Evolutionary conservation across 2,888 invertebrate genomes (phyloP), one percentile per base, ranked within the genome.

Genomic region (Meganola albula): DNA sequence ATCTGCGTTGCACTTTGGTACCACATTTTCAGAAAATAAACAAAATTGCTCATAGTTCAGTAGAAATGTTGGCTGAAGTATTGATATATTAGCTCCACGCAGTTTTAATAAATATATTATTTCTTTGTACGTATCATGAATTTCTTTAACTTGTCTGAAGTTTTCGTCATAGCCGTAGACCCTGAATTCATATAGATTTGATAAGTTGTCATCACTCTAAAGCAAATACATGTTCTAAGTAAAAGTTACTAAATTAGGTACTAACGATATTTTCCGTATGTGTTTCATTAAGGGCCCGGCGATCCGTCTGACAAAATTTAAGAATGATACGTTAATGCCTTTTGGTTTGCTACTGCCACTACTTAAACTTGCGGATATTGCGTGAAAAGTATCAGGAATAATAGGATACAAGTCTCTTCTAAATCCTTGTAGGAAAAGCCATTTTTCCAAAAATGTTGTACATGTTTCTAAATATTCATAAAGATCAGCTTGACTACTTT

Each of bases 381-480:
- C 69, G 50, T 78, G 71, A 48, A 84, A 77, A 16, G 82, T 78
- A 43, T 80, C 79, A 12, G 85, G 85, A 46, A 85, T 78, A 32
- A 65, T 61, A 2, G 85, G 84, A 53, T 63, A 78, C 27, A 85
- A 63, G 43, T 85, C 85, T 56, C 79, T 74, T 28, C 78, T 71
- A 53, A 83, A 85, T 5, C 85, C 85, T 74, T 85, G 84, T 32
- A 72, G 72, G 40, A 74, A 84, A 78, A 85, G 72, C 85, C 85
- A 85, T 44, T 70, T 80, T 46, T 84, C 83, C 24, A 85, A 54
- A 58, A 85, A 85, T 16, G 37, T 40, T 9, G 55, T 54, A 41
- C 75, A 71, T 1, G 24, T 52, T 42, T 71, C 68, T 63, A 82
- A 61, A 40, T 84, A 83, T 10, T 72, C 53, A 44, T 65, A 66